Base-by-base conservation (phyloP, 2,888 invertebrate genomes). In the Meteorus colon region DNA sequence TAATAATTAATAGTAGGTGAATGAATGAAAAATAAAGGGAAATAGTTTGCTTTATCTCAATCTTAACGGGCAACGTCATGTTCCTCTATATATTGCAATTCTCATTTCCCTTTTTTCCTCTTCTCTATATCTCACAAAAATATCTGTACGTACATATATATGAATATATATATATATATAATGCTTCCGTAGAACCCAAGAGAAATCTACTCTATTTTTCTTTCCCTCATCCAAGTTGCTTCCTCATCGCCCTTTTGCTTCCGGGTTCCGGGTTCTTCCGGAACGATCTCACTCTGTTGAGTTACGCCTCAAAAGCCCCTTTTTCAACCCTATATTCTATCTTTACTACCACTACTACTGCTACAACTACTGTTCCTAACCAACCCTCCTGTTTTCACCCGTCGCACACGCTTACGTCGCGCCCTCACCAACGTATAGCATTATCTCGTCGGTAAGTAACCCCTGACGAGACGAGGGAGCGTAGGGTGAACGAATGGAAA, bases 261-360 rank as follows among this genome's bases (percentile, higher is more conserved):
- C 86, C 86, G 85, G 84, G 83, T 85, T 85, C 81, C 84, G 82
- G 84, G 82, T 82, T 85, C 85, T 86, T 86, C 86, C 86, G 86
- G 83, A 81, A 78, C 80, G 78, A 71, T 72, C 82, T 81, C 81
- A 78, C 78, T 41, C 41, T 81, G 83, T 24, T 24, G 82, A 85
- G 83, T 83, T 84, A 81, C 81, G 81, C 80, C 83, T 78, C 81
- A 84, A 81, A 81, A 81, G 81, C 80, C 79, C 80, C 55, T 10
- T 76, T 81, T 74, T 80, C 75, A 65, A 76, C 48, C 77, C 67
- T 78, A 24, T 34, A 73, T 55, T 69, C 74, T 62, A 69, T 76
- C 70, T 60, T 60, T 62, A 74, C 76, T 34, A 69, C 75, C 73
- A 66, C 78, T 67, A 75, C 81, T 78, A 55, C 81, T 79, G 78